Evolutionary conservation across 2,797 vertebrate genomes (phyloP).

Genomic region (Micropoecilia bifurca): DNA sequence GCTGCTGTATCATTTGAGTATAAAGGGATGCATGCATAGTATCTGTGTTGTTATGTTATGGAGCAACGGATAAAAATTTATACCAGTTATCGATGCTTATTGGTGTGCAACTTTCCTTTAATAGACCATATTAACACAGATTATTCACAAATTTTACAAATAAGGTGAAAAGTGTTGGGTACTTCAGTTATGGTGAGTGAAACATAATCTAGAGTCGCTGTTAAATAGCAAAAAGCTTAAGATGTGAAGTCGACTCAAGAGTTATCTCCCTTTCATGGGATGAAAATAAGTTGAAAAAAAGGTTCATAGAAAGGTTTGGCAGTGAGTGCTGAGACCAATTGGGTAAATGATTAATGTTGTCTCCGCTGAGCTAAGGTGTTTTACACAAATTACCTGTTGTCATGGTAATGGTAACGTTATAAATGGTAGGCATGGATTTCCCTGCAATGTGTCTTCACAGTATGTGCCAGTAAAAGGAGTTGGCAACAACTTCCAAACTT

Average conservation of each 20-base stretch:
- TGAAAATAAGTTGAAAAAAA: too few species aligned
- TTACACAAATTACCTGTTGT: neutral
- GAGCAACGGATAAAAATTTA: neutral
- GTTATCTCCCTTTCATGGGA: too few species aligned
- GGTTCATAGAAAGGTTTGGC: too few species aligned
- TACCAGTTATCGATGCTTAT: neutral
- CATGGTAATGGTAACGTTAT: neutral
- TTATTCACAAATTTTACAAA: neutral
- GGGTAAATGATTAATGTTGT: neutral
- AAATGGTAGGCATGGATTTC: neutral
- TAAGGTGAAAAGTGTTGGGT: neutral
- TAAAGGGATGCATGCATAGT: neutral
- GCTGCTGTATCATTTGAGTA: neutral
- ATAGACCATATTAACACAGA: neutral
- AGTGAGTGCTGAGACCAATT: neutral
- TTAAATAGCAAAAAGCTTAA: neutral
- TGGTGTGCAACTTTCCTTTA: neutral
- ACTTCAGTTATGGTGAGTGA: neutral
- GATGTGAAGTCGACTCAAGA: neutral
- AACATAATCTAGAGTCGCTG: neutral
- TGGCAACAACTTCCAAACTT: neutral
- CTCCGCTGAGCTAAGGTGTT: neutral
- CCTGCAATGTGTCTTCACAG: neutral
- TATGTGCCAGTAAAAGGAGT: neutral
- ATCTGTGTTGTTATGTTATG: neutral